These are phyloP conservation scores for Itoplectis maculator DNA, from an alignment of 2,888 invertebrate species.

Conservation along the genomic window DNA sequence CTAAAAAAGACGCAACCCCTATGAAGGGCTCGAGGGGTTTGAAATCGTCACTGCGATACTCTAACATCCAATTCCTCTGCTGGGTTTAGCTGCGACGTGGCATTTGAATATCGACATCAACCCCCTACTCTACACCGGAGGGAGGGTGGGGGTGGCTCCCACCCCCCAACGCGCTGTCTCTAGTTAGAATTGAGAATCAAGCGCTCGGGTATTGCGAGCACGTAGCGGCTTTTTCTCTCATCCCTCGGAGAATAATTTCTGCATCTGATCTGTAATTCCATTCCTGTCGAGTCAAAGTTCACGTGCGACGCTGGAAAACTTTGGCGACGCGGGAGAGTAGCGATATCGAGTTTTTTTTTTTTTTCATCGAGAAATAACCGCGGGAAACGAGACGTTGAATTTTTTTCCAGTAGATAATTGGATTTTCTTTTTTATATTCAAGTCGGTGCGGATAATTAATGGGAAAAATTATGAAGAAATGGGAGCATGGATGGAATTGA, in stretches of 20 bases:
- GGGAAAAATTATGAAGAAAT: not conserved
- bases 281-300: slow-evolving; percentile 15
- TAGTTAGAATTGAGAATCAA: slow-evolving; percentile 53
- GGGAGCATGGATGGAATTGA: too few species aligned
- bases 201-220: slow-evolving; percentile 61
- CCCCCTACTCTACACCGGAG: too few species aligned
- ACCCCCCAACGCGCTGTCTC: not conserved
- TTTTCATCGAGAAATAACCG: too few species aligned
- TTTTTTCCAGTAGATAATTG: too few species aligned
- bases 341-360: not conserved
- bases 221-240: slow-evolving; percentile 50
- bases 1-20: slow-evolving; percentile 32
- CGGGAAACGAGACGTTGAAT: too few species aligned
- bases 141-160: too few species aligned
- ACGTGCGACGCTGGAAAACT: not conserved
- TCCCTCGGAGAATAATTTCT: slow-evolving; percentile 52
- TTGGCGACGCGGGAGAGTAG: not conserved
- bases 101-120: slow-evolving; percentile 52
- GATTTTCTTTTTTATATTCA: too few species aligned
- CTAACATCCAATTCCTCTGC: slow-evolving; percentile 26
- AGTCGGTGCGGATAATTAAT: too few species aligned
- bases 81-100: slow-evolving; percentile 8
- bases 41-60: slow-evolving; percentile 59
- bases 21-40: slow-evolving; percentile 53
- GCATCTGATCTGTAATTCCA: slow-evolving; percentile 49